Conservation (phyloP, 2,888 invertebrate genomes). For the Leucophenga maculata region DNA sequence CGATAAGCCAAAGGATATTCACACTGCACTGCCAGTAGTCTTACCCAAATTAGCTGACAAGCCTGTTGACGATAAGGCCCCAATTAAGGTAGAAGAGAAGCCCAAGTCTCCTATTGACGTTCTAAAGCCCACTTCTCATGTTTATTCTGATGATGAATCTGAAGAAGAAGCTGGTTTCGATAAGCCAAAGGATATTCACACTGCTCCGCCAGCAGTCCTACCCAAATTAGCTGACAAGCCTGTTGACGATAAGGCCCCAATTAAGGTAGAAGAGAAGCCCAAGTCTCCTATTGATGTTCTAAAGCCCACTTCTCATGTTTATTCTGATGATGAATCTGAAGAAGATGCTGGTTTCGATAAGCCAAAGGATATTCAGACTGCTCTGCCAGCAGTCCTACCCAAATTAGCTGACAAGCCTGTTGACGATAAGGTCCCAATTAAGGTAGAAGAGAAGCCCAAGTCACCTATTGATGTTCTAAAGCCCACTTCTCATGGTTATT, state of each 20-base stretch:
- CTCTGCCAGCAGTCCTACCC: neutral
- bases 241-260: neutral
- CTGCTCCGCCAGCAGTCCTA: neutral
- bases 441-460: neutral
- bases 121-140: neutral
- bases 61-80: neutral
- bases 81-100: neutral
- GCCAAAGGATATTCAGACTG: neutral
- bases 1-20: no score
- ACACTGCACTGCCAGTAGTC: no score
- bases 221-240: neutral
- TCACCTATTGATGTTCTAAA: neutral
- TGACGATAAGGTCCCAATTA: neutral
- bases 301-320: neutral
- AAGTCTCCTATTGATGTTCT: neutral
- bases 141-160: neutral
- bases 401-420: neutral
- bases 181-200: neutral
- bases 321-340: conserved; percentile 7
- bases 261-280: conserved; percentile 2
- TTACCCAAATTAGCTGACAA: no score
- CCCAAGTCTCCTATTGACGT: neutral
- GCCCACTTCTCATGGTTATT: neutral
- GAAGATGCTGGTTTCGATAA: neutral
- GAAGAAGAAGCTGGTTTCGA: conserved; percentile 3